Base-by-base conservation (phyloP, 2,797 vertebrate genomes). In the Mycteria americana region DNA sequence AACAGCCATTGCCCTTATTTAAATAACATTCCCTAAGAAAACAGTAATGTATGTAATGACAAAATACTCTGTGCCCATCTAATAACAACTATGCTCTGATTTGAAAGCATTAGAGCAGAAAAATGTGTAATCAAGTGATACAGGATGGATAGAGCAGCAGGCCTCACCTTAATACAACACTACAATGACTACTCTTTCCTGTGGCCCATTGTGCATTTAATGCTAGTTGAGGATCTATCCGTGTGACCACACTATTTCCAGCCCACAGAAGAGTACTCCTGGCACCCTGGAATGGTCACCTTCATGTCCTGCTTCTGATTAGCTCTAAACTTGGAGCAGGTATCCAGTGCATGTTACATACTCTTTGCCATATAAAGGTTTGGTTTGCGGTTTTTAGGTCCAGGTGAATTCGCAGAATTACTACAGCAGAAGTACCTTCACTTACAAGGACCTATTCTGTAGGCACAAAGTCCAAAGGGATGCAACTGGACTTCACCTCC, bases 221-320 rank as follows among this genome's bases (percentile, higher is more conserved):
- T 2, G 4, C n/a, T 16, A 41, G 57, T 19, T 2, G 10, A 22
- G 37, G n/a, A 39, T 21, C 19, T 25, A 30, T 6, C 35, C 1
- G 3, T 0, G 0, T 4, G 28, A 50, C 48, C 43, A 62, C 46
- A 1, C 14, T 2, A 18, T 23, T 57, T 59, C 46, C 56, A 54
- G 18, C n/a, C 72, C 51, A 28, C 67, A 69, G 45, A 1, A 30
- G 27, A n/a, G 23, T 53, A 37, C 30, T 48, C 18, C 24, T 4
- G 12, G 41, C 43, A 67, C 31, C 31, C 51, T 8, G 13, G 13
- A 51, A 51, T 0, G 0, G 37, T n/a, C 69, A 79, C 16, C 39
- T n/a, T 45, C 63, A 24, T 0, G 5, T 35, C 54, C 64, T 50
- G 43, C 59, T 59, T n/a, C 72, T 28, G 33, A 89, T 43, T 0